Conservation (phyloP, 2,113 vertebrate species). For the Sarotherodon lohbergeri region DNA sequence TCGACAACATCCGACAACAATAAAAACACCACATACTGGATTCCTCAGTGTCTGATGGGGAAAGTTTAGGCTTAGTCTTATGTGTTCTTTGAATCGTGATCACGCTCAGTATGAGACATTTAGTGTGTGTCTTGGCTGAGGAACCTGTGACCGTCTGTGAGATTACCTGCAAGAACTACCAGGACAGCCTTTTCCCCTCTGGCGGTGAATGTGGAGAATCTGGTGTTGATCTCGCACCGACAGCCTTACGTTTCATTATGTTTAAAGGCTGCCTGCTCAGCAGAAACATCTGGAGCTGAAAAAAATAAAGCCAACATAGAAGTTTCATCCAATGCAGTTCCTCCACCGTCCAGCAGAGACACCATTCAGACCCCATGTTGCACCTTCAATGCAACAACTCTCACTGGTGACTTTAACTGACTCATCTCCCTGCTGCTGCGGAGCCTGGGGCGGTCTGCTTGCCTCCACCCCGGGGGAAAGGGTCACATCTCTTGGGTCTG, state of each 20-base stretch:
- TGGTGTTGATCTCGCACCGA: neutral
- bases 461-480: too few relatives aligned
- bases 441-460: too few relatives aligned
- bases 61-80: neutral
- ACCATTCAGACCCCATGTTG: neutral
- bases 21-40: neutral
- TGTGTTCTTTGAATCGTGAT: neutral
- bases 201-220: neutral
- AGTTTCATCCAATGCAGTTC: neutral
- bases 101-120: neutral
- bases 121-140: neutral
- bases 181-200: neutral
- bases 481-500: too few relatives aligned
- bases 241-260: neutral
- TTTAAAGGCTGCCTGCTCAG: neutral
- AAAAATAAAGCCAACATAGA: neutral
- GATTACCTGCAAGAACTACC: neutral
- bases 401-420: too few relatives aligned
- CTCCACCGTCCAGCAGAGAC: neutral
- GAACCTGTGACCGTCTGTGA: neutral
- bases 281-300: neutral
- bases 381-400: too few relatives aligned
- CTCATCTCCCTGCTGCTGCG: too few relatives aligned
- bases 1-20: accelerated
- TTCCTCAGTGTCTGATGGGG: neutral